Evolutionary conservation across 2,113 vertebrate genomes (phyloP).

Genomic region (Cyanistes caeruleus): DNA sequence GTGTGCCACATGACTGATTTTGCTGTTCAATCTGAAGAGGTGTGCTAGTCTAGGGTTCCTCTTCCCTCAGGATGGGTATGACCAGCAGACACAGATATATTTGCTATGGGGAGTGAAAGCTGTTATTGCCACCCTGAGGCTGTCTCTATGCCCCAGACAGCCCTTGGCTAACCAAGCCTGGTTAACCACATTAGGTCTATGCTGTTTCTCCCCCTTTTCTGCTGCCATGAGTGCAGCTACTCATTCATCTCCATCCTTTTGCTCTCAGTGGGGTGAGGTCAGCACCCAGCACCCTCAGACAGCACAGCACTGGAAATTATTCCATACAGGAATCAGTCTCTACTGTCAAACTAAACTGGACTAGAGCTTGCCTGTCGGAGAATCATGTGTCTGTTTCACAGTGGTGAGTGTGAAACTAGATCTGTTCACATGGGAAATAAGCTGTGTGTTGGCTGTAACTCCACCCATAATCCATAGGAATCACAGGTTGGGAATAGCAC

Average conservation of each 20-base stretch:
- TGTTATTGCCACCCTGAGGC: neutral
- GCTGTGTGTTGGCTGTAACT: neutral
- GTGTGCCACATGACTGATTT: neutral
- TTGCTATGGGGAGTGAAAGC: neutral
- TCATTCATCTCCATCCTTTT: rapidly evolving
- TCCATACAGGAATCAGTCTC: neutral
- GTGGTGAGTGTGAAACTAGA: neutral
- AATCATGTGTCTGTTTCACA: neutral
- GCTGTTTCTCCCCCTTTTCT: neutral
- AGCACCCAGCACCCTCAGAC: rapidly evolving
- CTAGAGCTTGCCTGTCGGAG: neutral
- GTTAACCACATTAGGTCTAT: rapidly evolving
- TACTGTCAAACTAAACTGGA: neutral
- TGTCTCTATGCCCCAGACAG: neutral
- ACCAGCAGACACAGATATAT: neutral
- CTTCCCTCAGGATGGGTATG: neutral
- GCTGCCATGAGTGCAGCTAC: neutral
- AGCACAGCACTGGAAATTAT: neutral
- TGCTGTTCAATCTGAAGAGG: neutral
- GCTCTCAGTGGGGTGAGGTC: neutral
- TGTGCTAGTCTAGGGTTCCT: neutral
- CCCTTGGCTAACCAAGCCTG: neutral
- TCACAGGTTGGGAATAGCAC: neutral
- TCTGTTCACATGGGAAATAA: neutral
- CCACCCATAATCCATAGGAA: neutral